phyloP scores from a whole-genome alignment of 2,797 vertebrate genomes.

The Anas acuta region DNA sequence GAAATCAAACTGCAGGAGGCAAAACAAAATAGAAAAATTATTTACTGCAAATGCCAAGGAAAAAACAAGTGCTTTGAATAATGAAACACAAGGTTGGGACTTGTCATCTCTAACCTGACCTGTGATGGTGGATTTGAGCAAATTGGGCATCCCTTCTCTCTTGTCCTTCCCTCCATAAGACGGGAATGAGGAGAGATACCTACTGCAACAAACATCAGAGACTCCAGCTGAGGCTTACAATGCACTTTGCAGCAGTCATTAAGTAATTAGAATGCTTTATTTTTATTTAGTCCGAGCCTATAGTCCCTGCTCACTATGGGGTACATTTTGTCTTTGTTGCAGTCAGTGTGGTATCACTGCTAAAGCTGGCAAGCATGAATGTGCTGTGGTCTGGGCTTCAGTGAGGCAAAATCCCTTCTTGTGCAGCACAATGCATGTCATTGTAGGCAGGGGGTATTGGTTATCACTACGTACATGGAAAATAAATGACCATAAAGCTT shows the following conservation, averaged over 20 bases:
- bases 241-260: not conserved
- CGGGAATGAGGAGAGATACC: not conserved
- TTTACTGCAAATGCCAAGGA: not conserved
- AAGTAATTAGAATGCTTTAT: not conserved
- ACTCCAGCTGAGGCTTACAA: not conserved
- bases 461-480: not conserved
- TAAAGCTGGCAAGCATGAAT: not conserved
- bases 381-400: not conserved
- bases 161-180: not conserved
- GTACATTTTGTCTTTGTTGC: not conserved
- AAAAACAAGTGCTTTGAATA: conserved; percentile 7
- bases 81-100: not conserved
- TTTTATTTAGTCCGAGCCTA: not conserved
- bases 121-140: conserved; percentile 11
- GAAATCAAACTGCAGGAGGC: conserved; percentile 12
- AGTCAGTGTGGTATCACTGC: not conserved
- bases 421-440: conserved; percentile 12
- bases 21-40: not conserved
- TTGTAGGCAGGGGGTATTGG: conserved; percentile 1
- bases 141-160: not conserved
- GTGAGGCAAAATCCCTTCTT: not conserved
- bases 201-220: not conserved
- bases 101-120: not conserved
- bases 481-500: conserved; percentile 59
- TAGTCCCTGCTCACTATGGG: not conserved